These are phyloP conservation scores for Hetaerina americana DNA, from an alignment of 1,140 invertebrate species.

Conservation along the genomic window DNA sequence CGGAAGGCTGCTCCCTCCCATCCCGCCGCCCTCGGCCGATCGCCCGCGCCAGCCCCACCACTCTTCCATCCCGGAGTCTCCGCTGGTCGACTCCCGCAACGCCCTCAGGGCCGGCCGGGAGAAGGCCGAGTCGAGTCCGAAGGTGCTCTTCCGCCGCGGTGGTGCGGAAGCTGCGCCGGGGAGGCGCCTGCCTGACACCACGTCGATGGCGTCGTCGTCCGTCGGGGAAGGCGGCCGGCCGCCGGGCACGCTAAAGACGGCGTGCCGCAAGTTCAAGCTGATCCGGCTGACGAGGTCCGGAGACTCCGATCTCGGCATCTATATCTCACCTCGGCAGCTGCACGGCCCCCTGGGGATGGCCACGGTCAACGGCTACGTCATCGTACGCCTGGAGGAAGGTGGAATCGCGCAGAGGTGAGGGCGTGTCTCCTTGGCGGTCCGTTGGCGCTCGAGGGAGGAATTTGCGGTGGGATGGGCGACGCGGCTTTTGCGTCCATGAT, in stretches of 20 bases:
- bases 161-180: too few species aligned
- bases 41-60: too few species aligned
- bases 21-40: too few species aligned
- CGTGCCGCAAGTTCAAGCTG: conserved; percentile 33
- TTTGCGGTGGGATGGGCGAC: too few species aligned
- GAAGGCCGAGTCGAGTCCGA: too few species aligned
- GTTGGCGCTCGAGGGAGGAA: too few species aligned
- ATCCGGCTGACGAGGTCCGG: conserved; percentile 51
- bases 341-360: conserved; percentile 36
- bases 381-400: conserved; percentile 64
- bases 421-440: too few species aligned
- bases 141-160: too few species aligned
- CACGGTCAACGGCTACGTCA: conserved; percentile 53
- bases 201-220: neutral
- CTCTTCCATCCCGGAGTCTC: too few species aligned
- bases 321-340: conserved; percentile 61
- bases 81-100: too few species aligned
- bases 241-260: neutral
- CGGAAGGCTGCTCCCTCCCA: neutral
- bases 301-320: conserved; percentile 63
- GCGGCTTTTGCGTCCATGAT: too few species aligned
- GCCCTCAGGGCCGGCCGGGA: too few species aligned
- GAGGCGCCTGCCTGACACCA: neutral
- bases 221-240: conserved; percentile 19
- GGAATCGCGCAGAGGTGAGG: conserved; percentile 63